Evolutionary conservation across 2,888 invertebrate species (phyloP).

Genomic region (Conus canariensis): DNA sequence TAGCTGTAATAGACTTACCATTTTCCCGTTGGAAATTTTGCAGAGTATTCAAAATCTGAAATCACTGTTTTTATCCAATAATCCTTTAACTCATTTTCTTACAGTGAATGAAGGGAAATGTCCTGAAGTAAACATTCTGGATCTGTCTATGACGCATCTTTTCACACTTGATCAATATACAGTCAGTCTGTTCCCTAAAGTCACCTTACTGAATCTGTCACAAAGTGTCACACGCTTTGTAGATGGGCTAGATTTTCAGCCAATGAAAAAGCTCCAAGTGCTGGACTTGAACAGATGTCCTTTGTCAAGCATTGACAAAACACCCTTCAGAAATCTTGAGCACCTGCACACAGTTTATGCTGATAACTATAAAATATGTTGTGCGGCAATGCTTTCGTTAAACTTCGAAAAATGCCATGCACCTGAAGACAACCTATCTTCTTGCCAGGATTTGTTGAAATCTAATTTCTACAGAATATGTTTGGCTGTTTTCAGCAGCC

Average conservation of each 20-base stretch:
- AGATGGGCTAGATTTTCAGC: background rate
- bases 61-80: background rate
- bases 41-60: background rate
- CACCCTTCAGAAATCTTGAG: background rate
- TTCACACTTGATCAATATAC: background rate
- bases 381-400: background rate
- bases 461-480: background rate
- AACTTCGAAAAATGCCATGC: background rate
- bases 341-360: background rate
- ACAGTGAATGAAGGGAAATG: background rate
- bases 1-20: background rate
- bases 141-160: background rate
- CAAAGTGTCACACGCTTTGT: background rate
- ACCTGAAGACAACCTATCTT: background rate
- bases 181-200: background rate
- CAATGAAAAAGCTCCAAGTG: background rate
- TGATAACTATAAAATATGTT: conserved; percentile 1
- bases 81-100: background rate
- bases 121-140: background rate
- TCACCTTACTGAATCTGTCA: background rate
- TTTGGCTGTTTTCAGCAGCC: background rate
- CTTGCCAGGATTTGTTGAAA: background rate
- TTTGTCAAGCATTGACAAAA: background rate
- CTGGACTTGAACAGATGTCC: background rate
- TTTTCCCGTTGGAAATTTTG: background rate